Evolutionary conservation across 2,888 invertebrate genomes (phyloP).

Genomic region (Hetaerina titia): DNA sequence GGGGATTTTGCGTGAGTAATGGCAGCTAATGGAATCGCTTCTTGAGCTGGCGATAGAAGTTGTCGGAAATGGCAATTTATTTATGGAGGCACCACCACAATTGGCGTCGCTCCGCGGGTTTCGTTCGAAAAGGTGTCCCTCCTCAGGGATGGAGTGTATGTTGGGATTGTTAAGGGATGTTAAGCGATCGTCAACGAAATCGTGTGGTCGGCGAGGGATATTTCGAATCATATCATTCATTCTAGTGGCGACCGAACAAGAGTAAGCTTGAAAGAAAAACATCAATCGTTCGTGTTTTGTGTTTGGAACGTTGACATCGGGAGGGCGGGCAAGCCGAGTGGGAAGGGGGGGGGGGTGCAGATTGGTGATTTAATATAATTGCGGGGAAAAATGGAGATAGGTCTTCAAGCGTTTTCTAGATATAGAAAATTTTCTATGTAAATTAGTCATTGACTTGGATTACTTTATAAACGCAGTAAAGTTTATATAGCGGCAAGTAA

Average conservation of each 20-base stretch:
- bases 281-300: not conserved
- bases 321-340: not conserved
- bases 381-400: not conserved
- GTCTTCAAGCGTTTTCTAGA: conserved; percentile 5
- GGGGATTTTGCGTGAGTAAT: not conserved
- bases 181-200: not conserved
- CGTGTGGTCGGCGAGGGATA: not conserved
- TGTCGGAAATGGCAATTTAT: not conserved
- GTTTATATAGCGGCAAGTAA: not conserved
- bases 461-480: not conserved
- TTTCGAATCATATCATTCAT: not conserved
- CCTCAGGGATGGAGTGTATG: not conserved
- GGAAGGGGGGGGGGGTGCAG: not conserved
- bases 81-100: not conserved
- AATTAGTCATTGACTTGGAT: conserved; percentile 6
- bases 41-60: not conserved
- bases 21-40: not conserved
- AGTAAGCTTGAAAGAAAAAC: not conserved
- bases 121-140: not conserved
- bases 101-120: not conserved
- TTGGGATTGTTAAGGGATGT: not conserved
- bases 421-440: not conserved
- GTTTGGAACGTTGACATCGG: too few species aligned
- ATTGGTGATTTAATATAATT: not conserved
- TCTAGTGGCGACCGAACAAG: not conserved